phyloP scores from a whole-genome alignment of 2,888 invertebrate species.

The Drosophila emarginata region DNA sequence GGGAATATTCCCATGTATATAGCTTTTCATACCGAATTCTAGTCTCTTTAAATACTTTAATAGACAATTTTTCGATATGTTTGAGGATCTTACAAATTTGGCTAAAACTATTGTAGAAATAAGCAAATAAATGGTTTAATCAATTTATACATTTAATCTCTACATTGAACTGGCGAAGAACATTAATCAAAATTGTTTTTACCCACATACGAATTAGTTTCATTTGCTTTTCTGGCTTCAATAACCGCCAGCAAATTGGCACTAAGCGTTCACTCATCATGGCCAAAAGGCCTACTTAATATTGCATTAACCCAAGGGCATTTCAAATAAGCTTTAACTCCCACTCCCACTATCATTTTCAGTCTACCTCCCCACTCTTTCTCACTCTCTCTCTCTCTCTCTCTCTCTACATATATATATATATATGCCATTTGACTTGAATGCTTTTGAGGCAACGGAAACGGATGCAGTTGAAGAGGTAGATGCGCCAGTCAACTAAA shows the following conservation, averaged over 20 bases:
- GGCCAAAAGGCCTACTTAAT: constrained; percentile 52
- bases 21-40: too few relatives aligned
- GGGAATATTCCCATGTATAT: too few relatives aligned
- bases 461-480: constrained; percentile 65
- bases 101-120: too few relatives aligned
- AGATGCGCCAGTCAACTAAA: constrained; percentile 29
- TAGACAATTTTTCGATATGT: too few relatives aligned
- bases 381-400: neutral
- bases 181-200: neutral
- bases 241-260: constrained; percentile 34
- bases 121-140: too few relatives aligned
- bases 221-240: neutral
- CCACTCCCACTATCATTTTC: constrained; percentile 17
- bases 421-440: neutral
- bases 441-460: constrained; percentile 50
- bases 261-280: constrained; percentile 19
- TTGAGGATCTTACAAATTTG: too few relatives aligned
- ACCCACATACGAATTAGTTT: constrained; percentile 1
- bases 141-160: neutral
- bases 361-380: neutral
- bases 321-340: constrained; percentile 33
- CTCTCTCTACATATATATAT: too few relatives aligned
- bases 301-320: constrained; percentile 61
- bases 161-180: too few relatives aligned
- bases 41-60: too few relatives aligned